Base-by-base conservation (phyloP, 1,140 invertebrate species). In the Papilio aristodemus region DNA sequence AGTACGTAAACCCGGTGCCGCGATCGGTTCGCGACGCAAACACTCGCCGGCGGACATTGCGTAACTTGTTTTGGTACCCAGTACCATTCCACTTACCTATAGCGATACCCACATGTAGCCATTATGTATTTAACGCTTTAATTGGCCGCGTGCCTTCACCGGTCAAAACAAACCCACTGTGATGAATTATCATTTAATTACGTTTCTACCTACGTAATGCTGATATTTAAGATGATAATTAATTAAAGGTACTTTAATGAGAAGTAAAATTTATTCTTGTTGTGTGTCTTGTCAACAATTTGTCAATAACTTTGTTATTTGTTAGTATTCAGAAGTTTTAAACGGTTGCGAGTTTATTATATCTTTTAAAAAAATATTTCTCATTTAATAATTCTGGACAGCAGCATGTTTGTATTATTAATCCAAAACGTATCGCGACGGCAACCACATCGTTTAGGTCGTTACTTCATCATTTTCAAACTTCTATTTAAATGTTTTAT, bases 1-100 rank as follows among this genome's bases (percentile, higher is more conserved):
- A 22, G 19, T 11, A 9, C 46, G 46, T 46, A 46, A 8, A 4
- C 3, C 8, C 0, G 2, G 46, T 22, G 11, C 10, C 46, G 46
- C 19, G 19, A 54, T 54, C 46, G 46, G 46, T 22, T 36, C 19
- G 58, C 58, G 27, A 59, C 36, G 13, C 27, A 11, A 62, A 62
- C 36, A 62, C 9, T 36, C 27, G 57, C 27, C 32, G 58, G 13
- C 32, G 58, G 66, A 46, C 46, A 69, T 74, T 74, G 69, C 62
- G 69, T 63, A 74, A 74, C 27, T 69, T 74, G 69, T 74, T 74
- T 71, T 73, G 69, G 67, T 74, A 62, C 59, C 36, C 59, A 62
- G 59, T 62, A 39, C 59, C 59, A 62, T 62, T 62, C 59, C 32
- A 64, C 59, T 60, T 64, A 41, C 39, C 64, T 39, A 70, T 59